Conservation (phyloP, 2,888 invertebrate species). For the Lottia scabra region DNA sequence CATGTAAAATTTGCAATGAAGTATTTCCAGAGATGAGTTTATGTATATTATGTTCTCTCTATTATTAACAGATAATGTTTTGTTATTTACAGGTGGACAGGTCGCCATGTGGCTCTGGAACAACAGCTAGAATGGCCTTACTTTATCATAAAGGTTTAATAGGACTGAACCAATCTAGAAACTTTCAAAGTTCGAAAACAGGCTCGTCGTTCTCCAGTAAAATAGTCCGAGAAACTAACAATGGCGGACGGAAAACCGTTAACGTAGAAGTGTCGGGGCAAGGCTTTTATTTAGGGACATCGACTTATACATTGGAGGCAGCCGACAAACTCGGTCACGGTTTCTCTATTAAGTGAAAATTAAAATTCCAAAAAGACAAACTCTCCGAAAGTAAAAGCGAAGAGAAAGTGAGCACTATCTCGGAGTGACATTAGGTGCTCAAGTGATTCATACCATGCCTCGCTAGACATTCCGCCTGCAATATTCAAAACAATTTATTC, state of each 20-base stretch:
- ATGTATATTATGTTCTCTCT: too few species aligned
- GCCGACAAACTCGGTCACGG: constrained; percentile 61
- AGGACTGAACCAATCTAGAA: constrained; percentile 47
- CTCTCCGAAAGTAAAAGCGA: too few species aligned
- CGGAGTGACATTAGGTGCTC: too few species aligned
- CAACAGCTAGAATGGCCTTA: constrained; percentile 65
- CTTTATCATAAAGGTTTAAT: constrained; percentile 54
- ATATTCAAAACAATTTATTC: too few species aligned
- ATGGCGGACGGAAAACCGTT: constrained; percentile 52
- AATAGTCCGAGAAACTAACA: constrained; percentile 33
- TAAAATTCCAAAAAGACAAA: too few species aligned
- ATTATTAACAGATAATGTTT: too few species aligned
- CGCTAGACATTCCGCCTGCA: too few species aligned
- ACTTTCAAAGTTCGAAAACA: constrained; percentile 53
- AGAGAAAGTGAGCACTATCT: too few species aligned
- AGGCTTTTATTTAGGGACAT: constrained; percentile 54
- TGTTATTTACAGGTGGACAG: constrained; percentile 63
- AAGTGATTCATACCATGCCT: too few species aligned
- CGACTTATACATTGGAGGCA: constrained; percentile 60
- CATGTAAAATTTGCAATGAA: too few species aligned
- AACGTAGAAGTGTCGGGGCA: constrained; percentile 67
- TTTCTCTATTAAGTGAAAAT: constrained; percentile 34
- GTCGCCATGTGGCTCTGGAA: constrained; percentile 68
- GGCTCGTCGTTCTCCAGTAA: constrained; percentile 47
- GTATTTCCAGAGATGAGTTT: too few species aligned